These are phyloP conservation scores for Cyphomyrus discorhynchus DNA, from an alignment of 2,113 vertebrate genomes.

Conservation along the genomic window DNA sequence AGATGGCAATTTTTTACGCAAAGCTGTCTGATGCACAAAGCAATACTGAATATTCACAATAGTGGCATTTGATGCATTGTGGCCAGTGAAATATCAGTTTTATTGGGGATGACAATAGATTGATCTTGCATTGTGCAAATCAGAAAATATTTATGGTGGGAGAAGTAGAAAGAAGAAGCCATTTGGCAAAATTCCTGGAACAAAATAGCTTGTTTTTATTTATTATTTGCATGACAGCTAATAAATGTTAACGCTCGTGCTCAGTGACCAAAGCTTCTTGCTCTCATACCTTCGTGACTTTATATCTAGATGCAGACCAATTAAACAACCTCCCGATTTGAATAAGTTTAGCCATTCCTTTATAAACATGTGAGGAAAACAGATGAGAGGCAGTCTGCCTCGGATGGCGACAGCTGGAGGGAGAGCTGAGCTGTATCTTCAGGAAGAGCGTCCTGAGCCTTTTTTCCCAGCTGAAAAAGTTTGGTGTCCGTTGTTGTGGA, in stretches of 20 bases:
- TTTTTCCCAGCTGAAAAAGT: neutral
- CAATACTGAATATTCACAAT: neutral
- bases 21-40: neutral
- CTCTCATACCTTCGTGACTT: neutral
- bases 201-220: neutral
- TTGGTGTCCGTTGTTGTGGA: conserved; percentile 20
- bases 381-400: conserved; percentile 33
- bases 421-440: conserved; percentile 30
- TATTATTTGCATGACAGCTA: neutral
- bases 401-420: conserved; percentile 38
- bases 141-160: neutral
- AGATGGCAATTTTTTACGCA: neutral
- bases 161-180: neutral
- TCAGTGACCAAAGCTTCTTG: neutral
- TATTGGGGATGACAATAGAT: neutral
- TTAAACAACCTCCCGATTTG: neutral
- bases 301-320: neutral
- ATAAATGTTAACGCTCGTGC: neutral
- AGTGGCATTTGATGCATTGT: neutral
- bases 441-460: conserved; percentile 16
- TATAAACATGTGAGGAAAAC: neutral
- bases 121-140: neutral
- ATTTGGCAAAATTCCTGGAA: neutral
- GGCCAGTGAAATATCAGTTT: neutral
- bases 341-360: neutral